A percentile compares a stretch with the other conserved stretches of the same genome.
These are phyloP conservation scores for Pipistrellus pipistrellus DNA, from an alignment of 2,797 vertebrate genomes.

Conservation along the genomic window DNA sequence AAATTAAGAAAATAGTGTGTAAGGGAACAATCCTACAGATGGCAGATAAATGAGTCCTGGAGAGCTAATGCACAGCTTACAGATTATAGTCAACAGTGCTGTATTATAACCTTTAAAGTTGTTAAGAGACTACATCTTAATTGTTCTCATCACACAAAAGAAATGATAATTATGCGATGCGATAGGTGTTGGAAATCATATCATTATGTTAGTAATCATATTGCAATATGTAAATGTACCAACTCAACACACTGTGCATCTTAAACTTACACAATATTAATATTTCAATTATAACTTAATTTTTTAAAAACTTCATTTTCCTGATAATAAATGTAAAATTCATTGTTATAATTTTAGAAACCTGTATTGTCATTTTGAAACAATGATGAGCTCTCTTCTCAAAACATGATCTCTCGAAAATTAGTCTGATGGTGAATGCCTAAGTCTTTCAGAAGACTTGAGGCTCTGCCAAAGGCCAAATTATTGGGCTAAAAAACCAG, in stretches of 20 bases:
- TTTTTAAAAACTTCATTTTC: neutral
- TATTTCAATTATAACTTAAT: neutral
- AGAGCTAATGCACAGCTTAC: neutral
- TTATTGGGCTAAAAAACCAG: neutral
- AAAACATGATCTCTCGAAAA: neutral
- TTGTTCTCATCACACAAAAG: neutral
- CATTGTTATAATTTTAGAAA: constrained; percentile 3
- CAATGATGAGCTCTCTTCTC: neutral
- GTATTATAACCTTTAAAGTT: neutral
- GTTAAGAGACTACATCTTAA: neutral
- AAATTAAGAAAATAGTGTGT: neutral
- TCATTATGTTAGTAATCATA: neutral
- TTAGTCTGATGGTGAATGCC: neutral
- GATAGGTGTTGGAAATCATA: neutral
- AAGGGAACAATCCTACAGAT: too few relatives aligned
- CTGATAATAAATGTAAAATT: neutral
- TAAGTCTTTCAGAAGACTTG: neutral
- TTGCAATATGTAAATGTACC: neutral
- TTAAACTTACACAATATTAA: neutral
- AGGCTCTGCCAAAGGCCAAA: neutral
- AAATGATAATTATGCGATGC: neutral
- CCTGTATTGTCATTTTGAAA: neutral
- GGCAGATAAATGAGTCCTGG: neutral
- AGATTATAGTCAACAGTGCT: neutral
- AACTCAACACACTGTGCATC: neutral